Conservation (phyloP, 2,797 vertebrate genomes). For the Spinus pinus region DNA sequence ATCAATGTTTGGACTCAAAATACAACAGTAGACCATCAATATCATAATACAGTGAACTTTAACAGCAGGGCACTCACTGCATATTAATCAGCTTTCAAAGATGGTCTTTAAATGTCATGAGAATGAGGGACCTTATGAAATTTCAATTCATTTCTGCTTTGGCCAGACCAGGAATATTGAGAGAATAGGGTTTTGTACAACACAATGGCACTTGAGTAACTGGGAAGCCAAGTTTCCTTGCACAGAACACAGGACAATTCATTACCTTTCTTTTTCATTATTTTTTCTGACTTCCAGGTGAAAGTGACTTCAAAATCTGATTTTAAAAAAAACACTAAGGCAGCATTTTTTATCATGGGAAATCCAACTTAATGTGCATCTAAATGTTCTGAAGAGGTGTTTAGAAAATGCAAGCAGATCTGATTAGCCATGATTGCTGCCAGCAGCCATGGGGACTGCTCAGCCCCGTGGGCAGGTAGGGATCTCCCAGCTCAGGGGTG, state of each 20-base stretch:
- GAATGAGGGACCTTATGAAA: not conserved
- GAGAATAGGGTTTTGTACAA: not conserved
- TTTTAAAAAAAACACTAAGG: not conserved
- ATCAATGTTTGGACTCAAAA: conserved; percentile 3
- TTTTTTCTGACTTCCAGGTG: not conserved
- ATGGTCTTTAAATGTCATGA: not conserved
- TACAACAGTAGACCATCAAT: not conserved
- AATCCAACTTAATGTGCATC: not conserved
- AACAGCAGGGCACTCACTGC: not conserved
- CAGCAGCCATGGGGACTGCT: not conserved
- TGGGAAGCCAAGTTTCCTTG: not conserved
- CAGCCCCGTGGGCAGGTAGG: rapidly evolving
- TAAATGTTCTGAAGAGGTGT: not conserved
- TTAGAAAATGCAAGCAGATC: not conserved
- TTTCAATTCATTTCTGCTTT: not conserved
- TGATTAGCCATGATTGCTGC: not conserved
- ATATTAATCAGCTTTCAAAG: conserved; percentile 21
- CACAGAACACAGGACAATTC: rapidly evolving
- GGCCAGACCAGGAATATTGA: not conserved
- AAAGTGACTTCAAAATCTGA: not conserved
- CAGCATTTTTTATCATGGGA: not conserved
- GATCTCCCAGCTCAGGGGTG: not conserved
- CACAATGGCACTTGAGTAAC: not conserved
- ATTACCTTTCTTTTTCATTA: not conserved
- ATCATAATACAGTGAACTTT: not conserved